Evolutionary conservation across 2,888 invertebrate species (phyloP).

Genomic region (Heliconius erato): DNA sequence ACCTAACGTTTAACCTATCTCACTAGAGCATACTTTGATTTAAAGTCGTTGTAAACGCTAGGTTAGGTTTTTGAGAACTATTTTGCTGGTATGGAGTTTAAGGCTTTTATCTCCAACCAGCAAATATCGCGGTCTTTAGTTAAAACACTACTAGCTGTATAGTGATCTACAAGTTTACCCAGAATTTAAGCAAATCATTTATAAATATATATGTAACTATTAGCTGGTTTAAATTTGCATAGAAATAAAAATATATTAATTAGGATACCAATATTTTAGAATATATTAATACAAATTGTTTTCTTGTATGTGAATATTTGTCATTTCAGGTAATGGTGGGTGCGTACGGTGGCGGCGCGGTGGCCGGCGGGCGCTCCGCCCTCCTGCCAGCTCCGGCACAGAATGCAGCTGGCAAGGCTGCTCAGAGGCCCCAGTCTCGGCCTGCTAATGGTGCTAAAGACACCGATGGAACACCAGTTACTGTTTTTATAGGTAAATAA

Average conservation of each 20-base stretch:
- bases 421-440: constrained; percentile 71
- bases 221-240: too few relatives aligned
- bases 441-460: constrained; percentile 74
- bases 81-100: constrained; percentile 6
- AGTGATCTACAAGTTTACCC: not conserved
- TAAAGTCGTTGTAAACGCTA: not conserved
- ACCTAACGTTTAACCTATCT: constrained; percentile 42
- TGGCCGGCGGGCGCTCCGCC: constrained; percentile 59
- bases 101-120: not conserved
- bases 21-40: not conserved
- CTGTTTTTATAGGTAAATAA: constrained; percentile 95
- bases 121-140: not conserved
- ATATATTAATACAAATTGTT: not conserved
- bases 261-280: not conserved
- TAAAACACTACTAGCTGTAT: not conserved
- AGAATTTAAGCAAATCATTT: not conserved
- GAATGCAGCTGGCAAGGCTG: constrained; percentile 74
- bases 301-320: not conserved
- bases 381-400: constrained; percentile 63
- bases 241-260: too few relatives aligned
- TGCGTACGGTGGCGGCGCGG: constrained; percentile 66
- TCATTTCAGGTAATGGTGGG: constrained; percentile 76
- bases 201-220: too few relatives aligned
- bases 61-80: not conserved
- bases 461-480: constrained; percentile 94